Base-by-base conservation (phyloP, 2,888 invertebrate genomes). In the Diploptera punctata region DNA sequence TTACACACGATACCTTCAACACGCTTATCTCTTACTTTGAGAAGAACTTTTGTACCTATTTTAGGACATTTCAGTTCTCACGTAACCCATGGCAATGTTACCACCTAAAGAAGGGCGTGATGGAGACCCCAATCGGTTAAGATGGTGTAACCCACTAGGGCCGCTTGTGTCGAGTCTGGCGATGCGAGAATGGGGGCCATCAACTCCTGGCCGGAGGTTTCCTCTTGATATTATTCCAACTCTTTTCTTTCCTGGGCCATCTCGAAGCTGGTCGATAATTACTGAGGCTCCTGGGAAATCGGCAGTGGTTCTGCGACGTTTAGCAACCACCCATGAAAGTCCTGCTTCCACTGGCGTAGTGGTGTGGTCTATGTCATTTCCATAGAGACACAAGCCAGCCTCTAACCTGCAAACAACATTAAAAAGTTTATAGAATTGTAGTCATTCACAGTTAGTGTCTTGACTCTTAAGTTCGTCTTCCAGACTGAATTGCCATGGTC, bases 301-400 rank as follows among this genome's bases (percentile, higher is more conserved):
- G 0, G 85, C 86, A 16, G 90, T 88, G 43, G 84, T 84, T 75
- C 97, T 87, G 68, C 98, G 88, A 43, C 89, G 84, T 80, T 93
- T 94, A 0, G 92, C 89, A 73, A 99, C 89, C 71, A 97, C 85
- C 98, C 98, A 99, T 0, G 93, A 89, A 10, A 99, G 86, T 1
- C 89, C 90, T 0, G 97, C 98, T 84, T 99, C 97, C 0, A 98
- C 88, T 0, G 98, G 98, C 0, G 97, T 95, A 0, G 93, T 94
- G 16, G 86, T 85, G 76, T 93, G 92, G 79, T 94, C 91, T 70
- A 99, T 98, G 80, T 99, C 99, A 80, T 92, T 94, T 0, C 98
- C 97, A 80, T 99, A 99, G 0, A 99, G 87, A 82, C 99, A 99
- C 13, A 99, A 86, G 0, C 99, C 99, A 3, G 99, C 99, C 86